Conservation (phyloP, 2,888 invertebrate genomes). For the Drosophila siamana region DNA sequence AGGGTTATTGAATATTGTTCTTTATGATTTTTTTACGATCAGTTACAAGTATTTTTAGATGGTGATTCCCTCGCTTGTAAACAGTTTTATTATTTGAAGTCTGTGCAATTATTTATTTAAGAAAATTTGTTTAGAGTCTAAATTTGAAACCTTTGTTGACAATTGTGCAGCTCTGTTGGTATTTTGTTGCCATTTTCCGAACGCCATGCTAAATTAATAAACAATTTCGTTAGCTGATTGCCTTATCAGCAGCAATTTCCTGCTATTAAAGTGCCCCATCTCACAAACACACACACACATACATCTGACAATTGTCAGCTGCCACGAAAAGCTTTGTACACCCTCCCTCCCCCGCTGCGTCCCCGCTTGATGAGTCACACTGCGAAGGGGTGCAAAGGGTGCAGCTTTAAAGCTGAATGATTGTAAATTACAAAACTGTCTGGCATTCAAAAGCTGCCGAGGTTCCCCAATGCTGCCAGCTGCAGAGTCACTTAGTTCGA, state of each 20-base stretch:
- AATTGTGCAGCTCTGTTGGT: conserved; percentile 16
- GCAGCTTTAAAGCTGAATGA: conserved; percentile 46
- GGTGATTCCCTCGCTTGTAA: no score
- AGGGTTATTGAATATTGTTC: no score
- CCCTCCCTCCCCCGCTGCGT: not conserved
- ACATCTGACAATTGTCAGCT: conserved; percentile 59
- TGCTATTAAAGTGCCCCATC: conserved; percentile 33
- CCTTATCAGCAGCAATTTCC: conserved; percentile 61
- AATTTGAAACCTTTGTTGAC: not conserved
- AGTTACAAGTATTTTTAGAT: no score
- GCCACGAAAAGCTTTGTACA: conserved; percentile 59
- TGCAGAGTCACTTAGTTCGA: conserved; percentile 62
- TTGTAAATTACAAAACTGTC: conserved; percentile 43
- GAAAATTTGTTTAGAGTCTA: no score
- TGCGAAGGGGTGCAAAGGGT: conserved; percentile 2
- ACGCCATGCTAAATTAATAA: conserved; percentile 40
- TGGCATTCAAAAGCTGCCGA: conserved; percentile 3
- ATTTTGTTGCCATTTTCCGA: conserved; percentile 26
- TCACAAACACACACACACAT: not conserved
- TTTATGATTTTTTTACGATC: no score
- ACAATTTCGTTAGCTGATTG: conserved; percentile 49
- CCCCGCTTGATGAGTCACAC: conserved; percentile 31
- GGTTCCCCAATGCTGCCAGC: conserved; percentile 26
- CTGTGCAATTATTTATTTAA: no score
- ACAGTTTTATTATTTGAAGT: no score